Percentiles rank a stretch among this genome's conserved stretches.
These are phyloP conservation scores for Pseudococcus jackbeardsleyi DNA, from an alignment of 2,888 invertebrate species.

Conservation along the genomic window DNA sequence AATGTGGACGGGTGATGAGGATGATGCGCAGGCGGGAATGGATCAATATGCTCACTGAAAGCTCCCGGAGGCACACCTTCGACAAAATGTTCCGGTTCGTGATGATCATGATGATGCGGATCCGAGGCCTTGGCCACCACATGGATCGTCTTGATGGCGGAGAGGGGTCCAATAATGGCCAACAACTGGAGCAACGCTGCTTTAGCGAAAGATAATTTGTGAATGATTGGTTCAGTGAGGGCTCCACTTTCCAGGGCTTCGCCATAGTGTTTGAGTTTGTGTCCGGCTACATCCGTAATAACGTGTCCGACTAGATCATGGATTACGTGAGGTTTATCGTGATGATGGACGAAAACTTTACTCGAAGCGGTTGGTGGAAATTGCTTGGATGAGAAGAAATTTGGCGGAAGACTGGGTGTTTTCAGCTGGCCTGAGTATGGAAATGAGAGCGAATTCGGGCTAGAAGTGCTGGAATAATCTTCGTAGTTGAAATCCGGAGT, in stretches of 20 bases:
- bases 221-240: constrained; percentile 61
- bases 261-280: constrained; percentile 60
- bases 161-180: constrained; percentile 62
- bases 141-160: constrained; percentile 60
- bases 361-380: constrained; percentile 56
- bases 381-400: constrained; percentile 7
- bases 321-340: constrained; percentile 61
- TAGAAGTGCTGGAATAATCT: constrained; percentile 44
- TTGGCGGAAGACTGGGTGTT: not conserved
- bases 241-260: constrained; percentile 61
- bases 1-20: constrained; percentile 21
- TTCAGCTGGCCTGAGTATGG: constrained; percentile 55
- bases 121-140: constrained; percentile 62
- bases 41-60: constrained; percentile 3
- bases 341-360: constrained; percentile 61
- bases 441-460: not conserved
- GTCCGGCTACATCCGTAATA: constrained; percentile 62
- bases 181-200: constrained; percentile 60
- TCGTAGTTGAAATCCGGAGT: constrained; percentile 36
- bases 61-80: not conserved
- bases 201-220: constrained; percentile 62
- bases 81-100: constrained; percentile 16
- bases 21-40: constrained; percentile 9
- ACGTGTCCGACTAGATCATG: constrained; percentile 59
- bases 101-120: constrained; percentile 48